phyloP scores from a whole-genome alignment of 2,797 vertebrate species.

The Orientallactaga sibirica region DNA sequence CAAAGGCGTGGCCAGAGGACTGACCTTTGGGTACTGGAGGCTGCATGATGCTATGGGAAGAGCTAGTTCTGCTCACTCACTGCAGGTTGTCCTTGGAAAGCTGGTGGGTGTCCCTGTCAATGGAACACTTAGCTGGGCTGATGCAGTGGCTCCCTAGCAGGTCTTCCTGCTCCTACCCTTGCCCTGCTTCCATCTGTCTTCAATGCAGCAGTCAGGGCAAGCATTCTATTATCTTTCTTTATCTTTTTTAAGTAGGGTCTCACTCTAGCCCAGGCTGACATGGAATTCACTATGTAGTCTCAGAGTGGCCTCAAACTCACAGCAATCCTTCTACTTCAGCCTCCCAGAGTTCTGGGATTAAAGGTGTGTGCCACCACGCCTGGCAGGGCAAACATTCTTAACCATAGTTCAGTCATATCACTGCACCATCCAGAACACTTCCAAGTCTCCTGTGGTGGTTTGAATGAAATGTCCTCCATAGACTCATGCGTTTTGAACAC shows the following conservation, averaged over 20 bases:
- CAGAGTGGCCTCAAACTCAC: too few relatives aligned
- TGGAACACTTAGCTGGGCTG: not conserved
- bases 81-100: not conserved
- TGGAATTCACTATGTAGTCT: too few relatives aligned
- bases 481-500: too few relatives aligned
- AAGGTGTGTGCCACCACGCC: too few relatives aligned
- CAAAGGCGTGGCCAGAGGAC: not conserved
- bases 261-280: too few relatives aligned
- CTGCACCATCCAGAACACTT: not conserved
- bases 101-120: not conserved
- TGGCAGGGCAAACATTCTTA: not conserved
- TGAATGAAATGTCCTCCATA: too few relatives aligned
- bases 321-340: too few relatives aligned
- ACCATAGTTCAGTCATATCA: not conserved
- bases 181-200: not conserved
- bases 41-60: rapidly evolving
- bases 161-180: not conserved
- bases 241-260: too few relatives aligned
- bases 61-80: not conserved
- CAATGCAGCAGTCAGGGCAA: not conserved
- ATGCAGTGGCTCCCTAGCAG: not conserved
- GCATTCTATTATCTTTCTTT: too few relatives aligned
- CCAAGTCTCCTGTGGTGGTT: too few relatives aligned
- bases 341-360: too few relatives aligned
- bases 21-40: not conserved